Percentiles rank a stretch among this genome's conserved stretches.
phyloP scores from a whole-genome alignment of 2,888 invertebrate genomes.

The Slavum lentiscoides region DNA sequence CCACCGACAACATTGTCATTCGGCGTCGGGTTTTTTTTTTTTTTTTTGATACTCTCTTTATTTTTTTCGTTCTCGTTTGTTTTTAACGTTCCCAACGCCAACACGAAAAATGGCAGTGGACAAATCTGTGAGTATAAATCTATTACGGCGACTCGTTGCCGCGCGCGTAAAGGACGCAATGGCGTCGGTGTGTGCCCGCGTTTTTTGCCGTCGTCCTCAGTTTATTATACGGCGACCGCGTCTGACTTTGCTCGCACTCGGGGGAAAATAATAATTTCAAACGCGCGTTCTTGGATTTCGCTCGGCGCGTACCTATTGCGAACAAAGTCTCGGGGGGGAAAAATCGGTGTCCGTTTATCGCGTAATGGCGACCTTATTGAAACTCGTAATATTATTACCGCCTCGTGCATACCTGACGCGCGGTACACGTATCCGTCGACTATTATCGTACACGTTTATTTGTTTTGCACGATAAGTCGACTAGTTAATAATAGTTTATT shows the following conservation, averaged over 20 bases:
- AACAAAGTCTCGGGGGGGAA: no score
- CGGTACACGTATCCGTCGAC: neutral
- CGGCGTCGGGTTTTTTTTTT: no score
- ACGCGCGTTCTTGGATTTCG: no score
- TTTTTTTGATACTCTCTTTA: no score
- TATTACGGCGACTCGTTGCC: neutral
- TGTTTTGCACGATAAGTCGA: constrained; percentile 13
- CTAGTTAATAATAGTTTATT: neutral
- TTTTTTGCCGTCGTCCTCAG: neutral
- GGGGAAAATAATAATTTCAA: no score
- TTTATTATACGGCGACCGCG: no score
- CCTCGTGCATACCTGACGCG: neutral
- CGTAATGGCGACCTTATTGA: neutral
- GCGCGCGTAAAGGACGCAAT: neutral
- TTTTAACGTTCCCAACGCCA: no score
- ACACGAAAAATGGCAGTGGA: constrained; percentile 2
- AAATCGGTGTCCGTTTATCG: no score
- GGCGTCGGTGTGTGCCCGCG: neutral
- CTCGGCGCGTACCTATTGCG: no score
- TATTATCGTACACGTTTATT: constrained; percentile 5
- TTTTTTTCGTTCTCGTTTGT: no score
- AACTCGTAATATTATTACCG: neutral
- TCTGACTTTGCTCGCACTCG: no score
- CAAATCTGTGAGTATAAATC: constrained; percentile 7
- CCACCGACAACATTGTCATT: no score